phyloP scores from a whole-genome alignment of 2,797 vertebrate genomes.

The Smutsia temminckii region DNA sequence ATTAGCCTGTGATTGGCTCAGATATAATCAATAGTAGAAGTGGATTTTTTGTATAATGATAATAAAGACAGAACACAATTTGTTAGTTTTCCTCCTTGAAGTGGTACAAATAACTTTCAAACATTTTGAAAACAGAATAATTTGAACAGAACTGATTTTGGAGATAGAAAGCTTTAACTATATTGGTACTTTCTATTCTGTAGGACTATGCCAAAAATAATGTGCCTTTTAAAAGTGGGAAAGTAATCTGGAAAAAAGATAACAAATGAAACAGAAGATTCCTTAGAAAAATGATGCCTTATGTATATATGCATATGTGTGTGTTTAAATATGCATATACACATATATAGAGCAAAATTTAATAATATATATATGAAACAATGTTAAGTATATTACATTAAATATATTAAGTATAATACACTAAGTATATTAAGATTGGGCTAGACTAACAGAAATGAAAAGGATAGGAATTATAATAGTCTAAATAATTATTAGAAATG shows the following conservation, averaged over 20 bases:
- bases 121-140: not conserved
- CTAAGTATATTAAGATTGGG: not conserved
- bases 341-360: too few relatives aligned
- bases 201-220: slow-evolving; percentile 28
- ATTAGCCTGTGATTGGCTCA: not conserved
- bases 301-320: not conserved
- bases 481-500: not conserved
- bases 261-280: not conserved
- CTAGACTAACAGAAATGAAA: not conserved
- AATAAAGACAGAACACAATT: not conserved
- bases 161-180: not conserved
- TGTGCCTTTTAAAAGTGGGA: not conserved
- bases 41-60: not conserved
- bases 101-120: not conserved
- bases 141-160: slow-evolving; percentile 42
- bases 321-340: not conserved
- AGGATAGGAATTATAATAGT: not conserved
- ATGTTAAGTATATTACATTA: not conserved
- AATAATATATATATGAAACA: not conserved
- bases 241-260: not conserved
- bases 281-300: not conserved
- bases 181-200: slow-evolving; percentile 18
- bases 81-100: slow-evolving; percentile 31
- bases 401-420: not conserved
- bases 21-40: slow-evolving; percentile 23